These are phyloP conservation scores for Scomber japonicus DNA, from an alignment of 2,113 vertebrate genomes.

Conservation along the genomic window DNA sequence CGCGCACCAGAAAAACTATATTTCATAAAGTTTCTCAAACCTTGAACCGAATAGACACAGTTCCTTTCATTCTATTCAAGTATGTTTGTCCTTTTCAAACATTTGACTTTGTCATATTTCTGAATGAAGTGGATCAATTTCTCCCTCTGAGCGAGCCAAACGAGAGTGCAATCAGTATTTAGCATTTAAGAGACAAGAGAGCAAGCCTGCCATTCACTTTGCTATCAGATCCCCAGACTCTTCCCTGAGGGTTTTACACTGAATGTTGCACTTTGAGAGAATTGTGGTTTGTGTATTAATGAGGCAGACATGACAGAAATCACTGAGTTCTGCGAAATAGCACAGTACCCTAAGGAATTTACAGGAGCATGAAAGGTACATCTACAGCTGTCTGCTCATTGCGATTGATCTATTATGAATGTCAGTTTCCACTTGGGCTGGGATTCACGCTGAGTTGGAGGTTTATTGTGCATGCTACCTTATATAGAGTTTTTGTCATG, in stretches of 20 bases:
- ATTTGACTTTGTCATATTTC: background rate
- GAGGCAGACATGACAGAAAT: conserved; percentile 62
- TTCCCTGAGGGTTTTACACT: conserved; percentile 29
- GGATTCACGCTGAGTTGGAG: conserved; percentile 23
- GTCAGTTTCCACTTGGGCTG: conserved; percentile 41
- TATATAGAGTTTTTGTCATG: background rate
- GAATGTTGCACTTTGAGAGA: conserved; percentile 55
- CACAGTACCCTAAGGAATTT: conserved; percentile 69
- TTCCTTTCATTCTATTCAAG: background rate
- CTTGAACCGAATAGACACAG: background rate
- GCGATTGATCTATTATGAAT: conserved; percentile 76
- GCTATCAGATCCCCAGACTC: conserved; percentile 15
- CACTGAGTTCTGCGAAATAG: conserved; percentile 43
- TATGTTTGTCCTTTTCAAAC: conserved; percentile 24
- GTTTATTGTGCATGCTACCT: conserved; percentile 9
- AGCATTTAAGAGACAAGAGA: conserved; percentile 29
- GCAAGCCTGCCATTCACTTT: background rate
- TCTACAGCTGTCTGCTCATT: conserved; percentile 64
- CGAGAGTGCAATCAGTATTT: conserved; percentile 4
- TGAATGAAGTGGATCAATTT: conserved; percentile 22
- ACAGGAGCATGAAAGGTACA: conserved; percentile 69
- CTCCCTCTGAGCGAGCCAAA: conserved; percentile 3
- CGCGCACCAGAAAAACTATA: background rate
- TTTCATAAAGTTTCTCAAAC: conserved; percentile 24
- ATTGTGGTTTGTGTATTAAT: conserved; percentile 66